Base-by-base conservation (phyloP, 2,888 invertebrate genomes). In the Pegoplata infirma region DNA sequence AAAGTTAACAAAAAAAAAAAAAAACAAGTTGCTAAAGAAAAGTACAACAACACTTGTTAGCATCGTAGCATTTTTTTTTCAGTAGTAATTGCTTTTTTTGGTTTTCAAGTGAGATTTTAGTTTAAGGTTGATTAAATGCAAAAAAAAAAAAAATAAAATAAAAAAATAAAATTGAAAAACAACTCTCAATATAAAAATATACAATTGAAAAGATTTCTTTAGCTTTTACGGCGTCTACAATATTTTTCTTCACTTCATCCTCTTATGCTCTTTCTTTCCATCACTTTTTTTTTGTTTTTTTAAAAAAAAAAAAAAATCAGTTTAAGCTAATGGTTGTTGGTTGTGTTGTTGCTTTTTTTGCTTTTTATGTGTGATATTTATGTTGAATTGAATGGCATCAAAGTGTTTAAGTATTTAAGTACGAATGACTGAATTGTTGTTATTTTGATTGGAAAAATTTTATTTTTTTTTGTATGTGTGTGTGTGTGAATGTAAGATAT, bases 41-140 rank as follows among this genome's bases (percentile, higher is more conserved):
- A 63, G 49, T 32, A 36, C 63, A 63, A 40, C 36, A 40, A 51
- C 49, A 63, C 49, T 63, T 63, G 63, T 63, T 40, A 36, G 63
- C 28, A 51, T 51, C 32, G 63, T 63, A 28, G 36, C 49, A 36
- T 16, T n/a, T 63, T 44, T 69, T 69, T 64, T 51, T 21, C 58
- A 32, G 17, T 21, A 46, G 58, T 71, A 71, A 76, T 71, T 76
- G 59, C 47, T 66, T 76, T 47, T n/a, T 63, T 46, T 14, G 75
- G 63, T 64, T 28, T 49, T 40, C 23, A 71, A 71, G 64, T 71
- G 59, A 71, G 59, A 59, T 71, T 69, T 76, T 17, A 75, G 56
- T 68, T 75, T 58, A 68, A 36, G 53, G 51, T 71, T 59, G 69
- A 53, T 66, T 71, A 36, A 59, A 51, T 59, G 19, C 49, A 64